Evolutionary conservation across 1,140 invertebrate genomes (phyloP), one percentile per base, ranked within the genome.

Genomic region (Polypedilum pembai): DNA sequence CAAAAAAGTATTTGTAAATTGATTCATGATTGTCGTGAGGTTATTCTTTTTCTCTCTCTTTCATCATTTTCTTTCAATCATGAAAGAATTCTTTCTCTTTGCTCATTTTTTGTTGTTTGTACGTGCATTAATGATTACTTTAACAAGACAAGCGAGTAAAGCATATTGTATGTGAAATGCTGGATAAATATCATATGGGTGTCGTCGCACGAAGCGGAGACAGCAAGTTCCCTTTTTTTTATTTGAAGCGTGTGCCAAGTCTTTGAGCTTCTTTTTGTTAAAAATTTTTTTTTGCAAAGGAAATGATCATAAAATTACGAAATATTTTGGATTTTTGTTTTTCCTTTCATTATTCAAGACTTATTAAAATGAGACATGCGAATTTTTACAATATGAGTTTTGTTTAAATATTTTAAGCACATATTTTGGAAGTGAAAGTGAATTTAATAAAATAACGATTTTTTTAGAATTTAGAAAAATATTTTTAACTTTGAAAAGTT

Each of bases 321-420:
- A 33, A 33, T 33, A 3, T 33, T 33, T 33, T 33, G 24, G 24
- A 33, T 33, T 33, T 5, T 33, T 33, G 24, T 33, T 33, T 5
- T 33, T 33, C 24, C 24, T 33, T 12, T n/a, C 45, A 56, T 56
- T 56, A n/a, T 56, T 56, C n/a, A 15, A 12, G 45, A 12, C 45
- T 56, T 56, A 56, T 56, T 56, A 56, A 56, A 56, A 56, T 56
- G 45, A 56, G 45, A 56, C 45, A 56, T 56, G 45, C 45, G n/a
- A 56, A 56, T n/a, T 15, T 15, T 15, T 15, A 33, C 24, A 33
- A n/a, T 33, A 33, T 33, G 24, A 33, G 5, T 1, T 5, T 33
- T 33, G 1, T 3, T 33, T 33, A 33, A 33, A 33, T 33, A 33
- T 33, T 33, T 33, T 33, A 33, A 33, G 24, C 24, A 33, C 24